Evolutionary conservation across 1,140 invertebrate species (phyloP), one percentile per base, ranked within the genome.

Genomic region (Eciton burchellii): DNA sequence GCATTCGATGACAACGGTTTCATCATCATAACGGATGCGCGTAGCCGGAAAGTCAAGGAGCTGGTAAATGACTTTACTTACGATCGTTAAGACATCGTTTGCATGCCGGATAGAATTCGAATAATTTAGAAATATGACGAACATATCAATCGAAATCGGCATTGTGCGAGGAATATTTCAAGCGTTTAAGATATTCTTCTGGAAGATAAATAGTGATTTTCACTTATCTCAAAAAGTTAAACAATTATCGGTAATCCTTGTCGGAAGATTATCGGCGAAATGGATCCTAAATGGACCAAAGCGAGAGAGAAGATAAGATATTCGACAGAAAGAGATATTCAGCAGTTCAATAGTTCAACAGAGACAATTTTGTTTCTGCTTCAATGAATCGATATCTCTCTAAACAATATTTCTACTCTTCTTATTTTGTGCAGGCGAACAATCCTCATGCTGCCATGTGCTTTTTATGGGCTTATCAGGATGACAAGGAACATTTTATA

Each of bases 1-100:
- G 87, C 93, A 49, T 90, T 94, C 12, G 93, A 95, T 47, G 84
- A 94, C 45, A 92, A 94, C 63, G 94, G 94, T 29, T 94, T 95
- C 76, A 91, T 95, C 26, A 92, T 95, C 73, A 93, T 93, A 49
- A 95, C 95, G 0, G 94, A 95, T 52, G 90, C 81, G 29, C 88
- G 93, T 4, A 95, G 94, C 62, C 91, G 86, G 73, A 95, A 95
- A 90, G 77, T 90, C 3, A 87, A 91, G 3, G 91, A 95, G 70
- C 86, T 95, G 84, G 95, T 95, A 93, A 94, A 90, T 89, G 59
- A 54, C 4, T n/a, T 54, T 21, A 54, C 8, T 54, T 35, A 35
- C 6, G 35, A 35, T 35, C n/a, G 6, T 35, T 35, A 35, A 35
- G 2, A 35, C 6, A 35, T 35, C n/a, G n/a, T 35, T 35, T 6